phyloP scores from a whole-genome alignment of 1,140 invertebrate species.

The Drosophila truncata region DNA sequence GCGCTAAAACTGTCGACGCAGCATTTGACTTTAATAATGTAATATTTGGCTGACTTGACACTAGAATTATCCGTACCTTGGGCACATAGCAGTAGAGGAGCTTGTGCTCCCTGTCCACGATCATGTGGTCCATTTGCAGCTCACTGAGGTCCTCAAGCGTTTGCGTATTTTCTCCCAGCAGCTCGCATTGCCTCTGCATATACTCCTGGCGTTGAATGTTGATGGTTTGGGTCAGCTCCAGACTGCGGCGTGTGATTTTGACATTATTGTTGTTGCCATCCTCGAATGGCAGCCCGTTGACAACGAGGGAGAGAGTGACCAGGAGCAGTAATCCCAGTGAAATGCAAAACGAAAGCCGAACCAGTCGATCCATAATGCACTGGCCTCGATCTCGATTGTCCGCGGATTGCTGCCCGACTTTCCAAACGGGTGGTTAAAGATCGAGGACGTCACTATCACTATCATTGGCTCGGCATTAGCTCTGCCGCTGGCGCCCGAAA shows the following conservation, averaged over 20 bases:
- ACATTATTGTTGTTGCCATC: conserved; percentile 84
- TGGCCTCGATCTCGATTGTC: conserved; percentile 22
- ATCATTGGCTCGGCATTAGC: conserved; percentile 21
- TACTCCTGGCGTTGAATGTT: conserved; percentile 89
- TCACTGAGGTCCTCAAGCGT: conserved; percentile 86
- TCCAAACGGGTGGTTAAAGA: conserved; percentile 19
- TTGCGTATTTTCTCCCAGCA: conserved; percentile 81
- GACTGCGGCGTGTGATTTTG: conserved; percentile 85
- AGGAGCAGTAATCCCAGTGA: conserved; percentile 37
- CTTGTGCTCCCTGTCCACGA: conserved; percentile 93
- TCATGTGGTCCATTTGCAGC: conserved; percentile 89
- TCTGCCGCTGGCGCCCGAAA: conserved; percentile 68
- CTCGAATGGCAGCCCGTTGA: conserved; percentile 59
- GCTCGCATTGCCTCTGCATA: conserved; percentile 89
- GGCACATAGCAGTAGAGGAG: conserved; percentile 97
- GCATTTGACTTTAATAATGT: conserved; percentile 1
- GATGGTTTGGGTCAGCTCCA: conserved; percentile 87
- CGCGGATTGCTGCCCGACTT: conserved; percentile 37
- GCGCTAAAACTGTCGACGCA: conserved; percentile 6
- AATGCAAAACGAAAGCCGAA: conserved; percentile 44
- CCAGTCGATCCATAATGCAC: conserved; percentile 48
- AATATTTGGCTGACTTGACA: not conserved
- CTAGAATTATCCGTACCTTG: conserved; percentile 87
- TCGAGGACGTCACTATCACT: conserved; percentile 15
- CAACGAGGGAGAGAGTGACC: conserved; percentile 7